Evolutionary conservation across 2,797 vertebrate species (phyloP).

Genomic region (Helarctos malayanus): DNA sequence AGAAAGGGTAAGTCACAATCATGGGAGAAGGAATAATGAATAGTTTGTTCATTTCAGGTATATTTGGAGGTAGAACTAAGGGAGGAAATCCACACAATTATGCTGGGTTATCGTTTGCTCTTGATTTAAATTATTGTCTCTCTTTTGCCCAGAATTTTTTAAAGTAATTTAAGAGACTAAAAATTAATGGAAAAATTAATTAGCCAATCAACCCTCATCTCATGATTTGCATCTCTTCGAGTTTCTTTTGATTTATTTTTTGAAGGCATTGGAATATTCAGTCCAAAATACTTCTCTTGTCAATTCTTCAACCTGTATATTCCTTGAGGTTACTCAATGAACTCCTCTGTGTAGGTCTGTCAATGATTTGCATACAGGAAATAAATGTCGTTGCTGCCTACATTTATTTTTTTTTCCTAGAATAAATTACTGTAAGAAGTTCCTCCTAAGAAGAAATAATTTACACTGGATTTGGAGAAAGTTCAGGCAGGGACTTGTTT

Average conservation of each 20-base stretch:
- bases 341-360: neutral
- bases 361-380: neutral
- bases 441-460: neutral
- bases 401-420: neutral
- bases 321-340: neutral
- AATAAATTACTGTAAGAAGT: neutral
- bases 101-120: neutral
- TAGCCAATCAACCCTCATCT: neutral
- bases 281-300: neutral
- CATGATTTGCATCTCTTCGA: neutral
- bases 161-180: conserved; percentile 16
- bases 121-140: neutral
- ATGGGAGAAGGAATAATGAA: neutral
- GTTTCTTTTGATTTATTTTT: neutral
- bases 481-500: neutral
- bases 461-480: neutral
- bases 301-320: neutral
- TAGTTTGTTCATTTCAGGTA: neutral
- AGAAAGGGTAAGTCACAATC: neutral
- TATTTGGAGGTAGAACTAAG: neutral
- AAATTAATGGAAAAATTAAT: conserved; percentile 18
- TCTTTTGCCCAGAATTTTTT: neutral
- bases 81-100: neutral
- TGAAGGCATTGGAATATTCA: neutral
- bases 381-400: neutral